Base-by-base conservation (phyloP, 2,797 vertebrate species). In the Xenentodon cancila region DNA sequence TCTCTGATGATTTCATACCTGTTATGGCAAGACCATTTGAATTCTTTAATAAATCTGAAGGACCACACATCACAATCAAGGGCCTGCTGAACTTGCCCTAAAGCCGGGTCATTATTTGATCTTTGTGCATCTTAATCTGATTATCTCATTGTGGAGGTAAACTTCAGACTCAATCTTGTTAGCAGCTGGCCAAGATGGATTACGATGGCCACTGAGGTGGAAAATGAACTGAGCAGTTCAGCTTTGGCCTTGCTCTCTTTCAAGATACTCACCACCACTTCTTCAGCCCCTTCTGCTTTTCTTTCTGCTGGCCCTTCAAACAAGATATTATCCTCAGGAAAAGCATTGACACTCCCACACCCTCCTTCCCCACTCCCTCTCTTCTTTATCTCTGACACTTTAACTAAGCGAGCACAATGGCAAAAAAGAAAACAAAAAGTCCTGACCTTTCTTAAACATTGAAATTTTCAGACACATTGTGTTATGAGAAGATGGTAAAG, bases 111-210 rank as follows among this genome's bases (percentile, higher is more conserved):
- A 96, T 98, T 97, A 97, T 99, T 98, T 99, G 97, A 99, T 99
- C 97, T 98, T 97, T 98, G 97, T 98, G 95, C 94, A 96, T 98
- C 95, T 96, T 98, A 98, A 99, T 99, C 97, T 98, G 97, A 99
- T 99, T 99, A 99, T 96, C 95, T 97, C 96, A 98, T 98, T 98
- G 97, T 98, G 96, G 94, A 96, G 97, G 97, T 98, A 98, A 99
- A 99, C 96, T 98, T 98, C 96, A 99, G 96, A 98, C 95, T 95
- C 97, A 98, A 98, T 99, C 97, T 99, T 99, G 97, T 99, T 99
- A 98, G 97, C 97, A 98, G 97, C 97, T 99, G 97, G 97, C 94
- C 94, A 91, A 95, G 94, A 94, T 97, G 95, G 97, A 98, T 99
- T 98, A 99, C 94, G 93, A 93, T 89, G 85, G 92, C 94, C 96